These are phyloP conservation scores for Micromys minutus DNA, from an alignment of 2,113 vertebrate genomes.

Conservation along the genomic window DNA sequence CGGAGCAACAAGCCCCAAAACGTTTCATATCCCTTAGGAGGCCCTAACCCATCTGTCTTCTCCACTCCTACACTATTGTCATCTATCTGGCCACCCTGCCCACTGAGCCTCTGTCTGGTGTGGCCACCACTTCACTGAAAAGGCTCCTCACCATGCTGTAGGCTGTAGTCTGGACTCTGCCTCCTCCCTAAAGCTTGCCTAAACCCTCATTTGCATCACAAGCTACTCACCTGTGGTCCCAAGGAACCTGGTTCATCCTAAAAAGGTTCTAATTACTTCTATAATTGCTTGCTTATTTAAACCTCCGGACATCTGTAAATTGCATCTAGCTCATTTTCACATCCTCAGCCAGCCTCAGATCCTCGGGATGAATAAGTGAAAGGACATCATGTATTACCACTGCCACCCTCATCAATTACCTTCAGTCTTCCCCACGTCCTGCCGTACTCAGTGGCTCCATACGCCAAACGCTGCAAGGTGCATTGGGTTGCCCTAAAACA, in stretches of 20 bases:
- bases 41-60: not conserved
- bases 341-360: not conserved
- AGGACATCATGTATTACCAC: not conserved
- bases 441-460: not conserved
- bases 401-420: not conserved
- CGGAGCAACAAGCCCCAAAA: not conserved
- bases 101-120: not conserved
- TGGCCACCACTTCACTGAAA: not conserved
- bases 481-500: not conserved
- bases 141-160: not conserved
- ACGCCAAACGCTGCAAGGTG: not conserved
- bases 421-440: too few relatives aligned
- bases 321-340: constrained; percentile 26
- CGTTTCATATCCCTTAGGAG: not conserved
- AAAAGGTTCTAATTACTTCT: not conserved
- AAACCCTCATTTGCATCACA: not conserved
- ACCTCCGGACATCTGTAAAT: not conserved
- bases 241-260: not conserved
- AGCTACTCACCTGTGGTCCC: not conserved
- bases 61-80: not conserved
- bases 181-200: not conserved
- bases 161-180: not conserved
- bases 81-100: not conserved
- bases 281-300: not conserved
- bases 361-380: not conserved